Evolutionary conservation across 2,888 invertebrate species (phyloP).

Genomic region (Lymantria dispar): DNA sequence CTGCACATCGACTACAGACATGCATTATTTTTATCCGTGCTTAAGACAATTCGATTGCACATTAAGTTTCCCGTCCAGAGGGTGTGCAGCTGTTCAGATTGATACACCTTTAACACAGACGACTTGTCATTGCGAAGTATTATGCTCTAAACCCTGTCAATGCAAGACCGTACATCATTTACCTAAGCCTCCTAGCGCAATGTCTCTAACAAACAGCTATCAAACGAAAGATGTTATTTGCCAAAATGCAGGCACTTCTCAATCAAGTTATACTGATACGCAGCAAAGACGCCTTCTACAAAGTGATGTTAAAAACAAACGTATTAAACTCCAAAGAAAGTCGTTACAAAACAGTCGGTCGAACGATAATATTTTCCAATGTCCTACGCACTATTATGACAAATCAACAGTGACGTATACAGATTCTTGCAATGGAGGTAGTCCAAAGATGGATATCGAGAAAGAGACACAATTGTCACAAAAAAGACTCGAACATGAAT

Average conservation of each 20-base stretch:
- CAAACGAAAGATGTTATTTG: neutral
- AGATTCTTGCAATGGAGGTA: neutral
- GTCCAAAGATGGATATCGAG: neutral
- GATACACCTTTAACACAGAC: constrained; percentile 29
- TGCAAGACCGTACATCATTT: constrained; percentile 15
- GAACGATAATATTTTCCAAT: constrained; percentile 22
- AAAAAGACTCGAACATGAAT: neutral
- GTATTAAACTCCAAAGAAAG: constrained; percentile 7
- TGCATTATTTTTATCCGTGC: constrained; percentile 60
- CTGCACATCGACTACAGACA: constrained; percentile 68
- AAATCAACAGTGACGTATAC: neutral
- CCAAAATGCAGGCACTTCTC: neutral
- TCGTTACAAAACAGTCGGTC: constrained; percentile 1
- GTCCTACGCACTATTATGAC: constrained; percentile 4
- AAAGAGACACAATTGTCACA: neutral
- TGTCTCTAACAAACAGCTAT: constrained; percentile 10
- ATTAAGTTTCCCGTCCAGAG: constrained; percentile 17
- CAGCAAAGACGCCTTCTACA: constrained; percentile 2
- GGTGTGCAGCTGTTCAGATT: constrained; percentile 43
- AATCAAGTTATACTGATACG: neutral
- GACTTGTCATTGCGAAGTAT: constrained; percentile 21
- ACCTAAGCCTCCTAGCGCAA: constrained; percentile 9
- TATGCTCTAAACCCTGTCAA: constrained; percentile 36
- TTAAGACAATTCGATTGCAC: constrained; percentile 33
- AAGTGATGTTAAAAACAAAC: constrained; percentile 6